Evolutionary conservation across 2,797 vertebrate genomes (phyloP), one percentile per base, ranked within the genome.

Genomic region (Carapus acus): DNA sequence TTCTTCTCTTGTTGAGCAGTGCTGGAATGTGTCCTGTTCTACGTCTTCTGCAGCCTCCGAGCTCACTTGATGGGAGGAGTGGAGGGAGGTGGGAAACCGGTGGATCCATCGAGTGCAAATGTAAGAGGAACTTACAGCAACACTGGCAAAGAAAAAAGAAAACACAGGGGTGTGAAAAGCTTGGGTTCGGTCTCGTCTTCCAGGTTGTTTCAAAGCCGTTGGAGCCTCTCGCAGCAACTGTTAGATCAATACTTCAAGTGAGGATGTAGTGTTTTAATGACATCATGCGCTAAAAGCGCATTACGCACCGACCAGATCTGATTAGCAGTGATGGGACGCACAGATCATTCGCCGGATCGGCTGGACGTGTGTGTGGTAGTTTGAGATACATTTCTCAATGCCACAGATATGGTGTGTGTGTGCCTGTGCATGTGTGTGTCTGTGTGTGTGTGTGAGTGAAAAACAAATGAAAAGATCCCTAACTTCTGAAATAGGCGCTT

Each of bases 201-300:
- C 54, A 75, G 62, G 57, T 57, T 73, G 49, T 76, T 76, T 65
- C 56, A 63, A 51, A 54, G 69, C 74, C 69, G 71, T 77, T 54
- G 73, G 61, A 65, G 51, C 55, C 47, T 67, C n/a, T 65, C 61
- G 65, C 57, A 64, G 74, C 62, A 56, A 55, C 71, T 59, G 71
- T 80, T 69, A 72, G 78, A 84, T 83, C 72, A 66, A 76, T 80
- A 67, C 64, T 74, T 74, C 69, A 77, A 77, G 62, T 49, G 48
- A n/a, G 54, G 54, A 69, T 68, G 54, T 73, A 24, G 69, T 65
- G 58, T 69, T 67, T 50, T 70, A 71, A 65, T 69, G 73, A 64
- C 74, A 74, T 78, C 49, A 73, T 54, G 65, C 72, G 58, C 67
- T 54, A 49, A 70, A 77, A 70, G 57, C 12, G 38, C 44, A 69